Percentiles rank a stretch among this genome's conserved stretches.
Evolutionary conservation across 1,140 invertebrate genomes (phyloP).

Genomic region (Euwallacea fornicatus): DNA sequence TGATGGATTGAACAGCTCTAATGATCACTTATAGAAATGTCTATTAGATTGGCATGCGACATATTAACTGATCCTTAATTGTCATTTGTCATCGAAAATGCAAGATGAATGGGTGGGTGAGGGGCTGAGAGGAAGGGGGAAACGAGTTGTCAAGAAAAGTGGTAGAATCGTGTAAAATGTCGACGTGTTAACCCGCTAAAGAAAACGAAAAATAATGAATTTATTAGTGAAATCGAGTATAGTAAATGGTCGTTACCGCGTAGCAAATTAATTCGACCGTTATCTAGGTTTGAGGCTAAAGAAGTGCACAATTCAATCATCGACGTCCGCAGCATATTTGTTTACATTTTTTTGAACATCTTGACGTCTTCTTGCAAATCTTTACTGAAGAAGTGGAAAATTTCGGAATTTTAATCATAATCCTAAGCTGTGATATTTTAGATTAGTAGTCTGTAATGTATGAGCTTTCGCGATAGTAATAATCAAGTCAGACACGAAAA

Average conservation of each 20-base stretch:
- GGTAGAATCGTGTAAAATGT: constrained; percentile 27
- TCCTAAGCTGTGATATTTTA: constrained; percentile 27
- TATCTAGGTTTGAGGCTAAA: background rate
- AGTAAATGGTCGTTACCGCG: background rate
- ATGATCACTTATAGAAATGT: too few species aligned
- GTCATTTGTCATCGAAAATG: too few species aligned
- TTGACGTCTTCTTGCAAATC: constrained; percentile 17
- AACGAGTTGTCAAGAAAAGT: background rate
- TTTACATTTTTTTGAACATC: constrained; percentile 36
- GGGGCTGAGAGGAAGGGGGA: too few species aligned
- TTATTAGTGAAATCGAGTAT: constrained; percentile 28
- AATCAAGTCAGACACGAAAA: constrained; percentile 54
- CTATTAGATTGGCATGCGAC: too few species aligned
- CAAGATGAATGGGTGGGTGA: too few species aligned
- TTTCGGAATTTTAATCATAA: constrained; percentile 8
- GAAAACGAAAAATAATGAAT: constrained; percentile 30
- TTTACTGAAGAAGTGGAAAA: constrained; percentile 9
- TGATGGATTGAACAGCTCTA: too few species aligned
- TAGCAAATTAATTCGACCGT: background rate
- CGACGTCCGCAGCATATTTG: constrained; percentile 14
- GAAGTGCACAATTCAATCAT: background rate
- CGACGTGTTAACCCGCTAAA: constrained; percentile 28
- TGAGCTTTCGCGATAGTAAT: background rate
- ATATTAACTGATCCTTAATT: too few species aligned
- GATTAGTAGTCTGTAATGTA: constrained; percentile 4